Conservation (phyloP, 2,113 vertebrate genomes). For the Mesitornis unicolor region DNA sequence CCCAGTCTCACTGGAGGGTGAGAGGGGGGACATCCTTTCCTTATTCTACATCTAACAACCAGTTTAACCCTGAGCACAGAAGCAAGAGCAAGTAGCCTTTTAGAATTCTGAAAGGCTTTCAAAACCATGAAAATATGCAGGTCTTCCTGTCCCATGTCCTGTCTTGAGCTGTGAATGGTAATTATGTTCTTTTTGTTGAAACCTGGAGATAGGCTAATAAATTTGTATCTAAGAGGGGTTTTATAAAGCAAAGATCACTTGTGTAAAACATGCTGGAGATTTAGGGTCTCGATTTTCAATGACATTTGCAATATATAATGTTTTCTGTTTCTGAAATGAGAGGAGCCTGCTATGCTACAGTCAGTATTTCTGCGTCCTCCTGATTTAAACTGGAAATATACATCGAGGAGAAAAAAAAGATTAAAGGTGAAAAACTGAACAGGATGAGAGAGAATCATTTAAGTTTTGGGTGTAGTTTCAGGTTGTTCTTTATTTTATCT, state of each 20-base stretch:
- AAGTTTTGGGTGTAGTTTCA: constrained; percentile 59
- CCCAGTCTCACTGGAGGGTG: too few relatives aligned
- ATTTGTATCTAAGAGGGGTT: background rate
- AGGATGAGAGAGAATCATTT: constrained; percentile 16
- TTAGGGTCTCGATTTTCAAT: background rate
- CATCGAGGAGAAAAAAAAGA: background rate
- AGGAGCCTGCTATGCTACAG: background rate
- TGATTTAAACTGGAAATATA: background rate
- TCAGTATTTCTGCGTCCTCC: background rate
- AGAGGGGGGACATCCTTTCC: background rate
- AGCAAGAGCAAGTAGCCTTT: background rate
- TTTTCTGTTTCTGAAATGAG: background rate
- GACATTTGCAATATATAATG: background rate
- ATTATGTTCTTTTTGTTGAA: background rate
- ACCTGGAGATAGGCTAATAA: background rate
- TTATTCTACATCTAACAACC: background rate
- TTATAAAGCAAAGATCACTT: background rate
- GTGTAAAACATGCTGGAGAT: background rate
- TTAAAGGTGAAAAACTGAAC: background rate
- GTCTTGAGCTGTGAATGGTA: background rate
- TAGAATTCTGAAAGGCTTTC: background rate
- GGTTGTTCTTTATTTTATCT: constrained; percentile 60
- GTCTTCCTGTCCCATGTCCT: background rate
- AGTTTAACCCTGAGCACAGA: background rate
- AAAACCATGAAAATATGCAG: background rate